Percentiles rank a stretch among this genome's conserved stretches.
These are phyloP conservation scores for Diabrotica balteata DNA, from an alignment of 2,888 invertebrate species.

Conservation along the genomic window DNA sequence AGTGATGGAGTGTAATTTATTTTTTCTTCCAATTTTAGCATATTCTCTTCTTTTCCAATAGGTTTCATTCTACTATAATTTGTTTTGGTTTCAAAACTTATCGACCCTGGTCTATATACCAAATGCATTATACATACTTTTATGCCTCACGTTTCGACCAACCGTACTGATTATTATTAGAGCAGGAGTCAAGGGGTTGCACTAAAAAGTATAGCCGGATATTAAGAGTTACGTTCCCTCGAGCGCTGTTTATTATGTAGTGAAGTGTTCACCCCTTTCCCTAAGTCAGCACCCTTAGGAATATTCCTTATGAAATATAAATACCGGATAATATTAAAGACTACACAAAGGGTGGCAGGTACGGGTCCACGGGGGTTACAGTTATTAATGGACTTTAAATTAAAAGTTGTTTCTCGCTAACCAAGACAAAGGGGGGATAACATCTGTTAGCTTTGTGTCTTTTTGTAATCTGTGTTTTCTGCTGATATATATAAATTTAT, in stretches of 20 bases:
- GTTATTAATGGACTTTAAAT: constrained; percentile 24
- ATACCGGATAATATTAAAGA: constrained; percentile 30
- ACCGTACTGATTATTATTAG: constrained; percentile 5
- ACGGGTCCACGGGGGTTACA: constrained; percentile 12
- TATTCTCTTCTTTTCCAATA: too few species aligned
- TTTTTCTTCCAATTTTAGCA: too few species aligned
- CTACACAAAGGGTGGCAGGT: constrained; percentile 26
- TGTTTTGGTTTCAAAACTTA: too few species aligned
- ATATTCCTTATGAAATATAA: constrained; percentile 40
- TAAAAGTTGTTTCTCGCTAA: constrained; percentile 15
- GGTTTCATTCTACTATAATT: too few species aligned
- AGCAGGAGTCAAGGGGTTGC: constrained; percentile 13
- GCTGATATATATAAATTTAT: too few species aligned
- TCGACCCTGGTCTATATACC: too few species aligned
- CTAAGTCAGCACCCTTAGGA: constrained; percentile 42
- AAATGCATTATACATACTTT: too few species aligned
- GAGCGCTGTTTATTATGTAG: constrained; percentile 49
- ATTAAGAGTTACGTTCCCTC: constrained; percentile 54
- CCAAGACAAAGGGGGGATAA: too few species aligned
- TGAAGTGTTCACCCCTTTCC: constrained; percentile 43
- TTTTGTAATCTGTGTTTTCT: too few species aligned
- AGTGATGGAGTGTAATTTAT: too few species aligned
- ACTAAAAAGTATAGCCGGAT: constrained; percentile 49
- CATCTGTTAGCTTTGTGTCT: too few species aligned
- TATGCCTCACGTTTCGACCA: background rate